A percentile compares a stretch with the other conserved stretches of the same genome.
Conservation (phyloP, 2,888 invertebrate species). For the Helleia helle region DNA sequence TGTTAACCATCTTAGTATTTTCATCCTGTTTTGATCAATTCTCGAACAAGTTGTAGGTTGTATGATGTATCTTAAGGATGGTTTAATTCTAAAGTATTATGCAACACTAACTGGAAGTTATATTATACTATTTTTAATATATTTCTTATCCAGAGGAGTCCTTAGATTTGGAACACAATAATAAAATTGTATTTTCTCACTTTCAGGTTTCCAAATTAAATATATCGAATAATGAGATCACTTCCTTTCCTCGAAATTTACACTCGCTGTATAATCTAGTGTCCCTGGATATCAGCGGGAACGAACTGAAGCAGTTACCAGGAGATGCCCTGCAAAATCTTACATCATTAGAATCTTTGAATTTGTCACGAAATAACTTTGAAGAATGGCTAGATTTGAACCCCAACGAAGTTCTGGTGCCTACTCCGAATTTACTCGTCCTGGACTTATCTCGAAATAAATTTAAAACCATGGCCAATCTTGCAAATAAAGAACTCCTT, state of each 20-base stretch:
- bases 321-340: constrained; percentile 65
- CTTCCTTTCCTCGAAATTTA: constrained; percentile 61
- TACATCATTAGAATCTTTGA: constrained; percentile 70
- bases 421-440: constrained; percentile 64
- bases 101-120: no score
- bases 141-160: no score
- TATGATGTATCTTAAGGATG: no score
- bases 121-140: no score
- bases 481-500: constrained; percentile 65
- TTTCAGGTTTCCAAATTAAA: constrained; percentile 78
- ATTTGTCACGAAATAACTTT: constrained; percentile 78
- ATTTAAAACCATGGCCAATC: constrained; percentile 64
- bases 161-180: neutral
- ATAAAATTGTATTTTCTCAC: neutral
- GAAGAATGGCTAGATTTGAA: constrained; percentile 71
- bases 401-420: constrained; percentile 63
- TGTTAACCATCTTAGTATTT: no score
- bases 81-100: no score
- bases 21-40: no score
- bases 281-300: constrained; percentile 54
- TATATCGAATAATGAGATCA: constrained; percentile 77
- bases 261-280: constrained; percentile 39
- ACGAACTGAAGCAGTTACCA: constrained; percentile 66
- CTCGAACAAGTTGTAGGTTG: no score
- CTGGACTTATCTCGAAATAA: constrained; percentile 79